Evolutionary conservation across 2,797 vertebrate species (phyloP).

Genomic region (Chaenodraco wilsoni): DNA sequence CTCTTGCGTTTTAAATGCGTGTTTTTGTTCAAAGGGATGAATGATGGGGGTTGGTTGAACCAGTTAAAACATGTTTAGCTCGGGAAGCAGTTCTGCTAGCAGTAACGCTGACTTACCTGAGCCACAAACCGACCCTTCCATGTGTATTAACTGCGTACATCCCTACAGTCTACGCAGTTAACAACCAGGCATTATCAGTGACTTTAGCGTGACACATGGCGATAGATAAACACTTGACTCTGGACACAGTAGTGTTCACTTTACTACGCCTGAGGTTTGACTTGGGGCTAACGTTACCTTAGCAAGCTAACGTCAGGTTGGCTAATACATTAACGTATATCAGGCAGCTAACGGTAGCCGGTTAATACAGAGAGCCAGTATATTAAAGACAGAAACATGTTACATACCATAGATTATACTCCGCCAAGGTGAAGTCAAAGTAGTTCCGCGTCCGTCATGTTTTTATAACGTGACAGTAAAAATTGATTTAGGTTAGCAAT

Average conservation of each 20-base stretch:
- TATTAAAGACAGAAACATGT: background rate
- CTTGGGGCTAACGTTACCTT: slow-evolving; percentile 15
- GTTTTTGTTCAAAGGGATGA: slow-evolving; percentile 19
- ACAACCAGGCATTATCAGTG: rapidly evolving
- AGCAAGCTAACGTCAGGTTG: slow-evolving; percentile 16
- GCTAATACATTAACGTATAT: slow-evolving; percentile 34
- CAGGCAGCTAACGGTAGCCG: slow-evolving; percentile 18
- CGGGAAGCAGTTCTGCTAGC: background rate
- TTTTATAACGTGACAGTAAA: background rate
- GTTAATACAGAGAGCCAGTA: background rate
- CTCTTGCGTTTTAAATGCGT: background rate
- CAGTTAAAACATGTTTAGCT: slow-evolving; percentile 25
- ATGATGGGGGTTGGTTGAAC: background rate
- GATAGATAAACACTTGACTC: background rate
- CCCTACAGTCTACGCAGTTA: too few species aligned
- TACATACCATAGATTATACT: slow-evolving; percentile 44
- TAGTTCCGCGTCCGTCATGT: background rate
- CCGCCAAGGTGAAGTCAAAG: background rate
- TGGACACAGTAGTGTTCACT: background rate
- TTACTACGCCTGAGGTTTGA: background rate
- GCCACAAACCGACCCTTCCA: background rate
- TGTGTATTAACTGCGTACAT: too few species aligned
- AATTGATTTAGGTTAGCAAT: slow-evolving; percentile 7
- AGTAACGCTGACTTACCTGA: slow-evolving; percentile 14
- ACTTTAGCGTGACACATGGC: too few species aligned